Base-by-base conservation (phyloP, 1,140 invertebrate genomes). In the Cecropterus lyciades region DNA sequence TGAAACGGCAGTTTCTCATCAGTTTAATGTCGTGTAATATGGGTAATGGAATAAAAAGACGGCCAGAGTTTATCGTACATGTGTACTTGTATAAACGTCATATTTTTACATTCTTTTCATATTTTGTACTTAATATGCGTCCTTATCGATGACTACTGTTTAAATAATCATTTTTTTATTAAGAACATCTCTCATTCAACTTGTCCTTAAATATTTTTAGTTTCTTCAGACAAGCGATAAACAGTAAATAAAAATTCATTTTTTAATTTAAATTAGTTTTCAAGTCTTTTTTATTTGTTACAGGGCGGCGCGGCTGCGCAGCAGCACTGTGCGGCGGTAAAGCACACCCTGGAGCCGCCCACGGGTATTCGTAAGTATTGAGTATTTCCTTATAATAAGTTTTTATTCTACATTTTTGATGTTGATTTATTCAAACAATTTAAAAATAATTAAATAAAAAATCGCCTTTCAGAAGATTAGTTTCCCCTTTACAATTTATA, bases 291-390 rank as follows among this genome's bases (percentile, higher is more conserved):
- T n/a, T n/a, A n/a, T 48, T 40, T 17, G n/a, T 37, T n/a, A 37
- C 76, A 89, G 86, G 80, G 82, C 82, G 85, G 83, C 73, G 79
- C 78, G 86, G 83, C 80, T 69, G 80, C 80, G 77, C 75, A 77
- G 60, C 59, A 48, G 49, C 78, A 77, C 60, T 65, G 64, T 77
- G 71, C 69, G 71, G 81, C 67, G 76, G 76, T 77, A 75, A 64
- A 77, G 80, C 79, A 69, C 76, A 86, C 68, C 79, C 84, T 89
- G 86, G 86, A 86, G 84, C 78, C 86, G 70, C 70, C 70, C 71
- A 78, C 56, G 70, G 69, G 64, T 65, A 55, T 70, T 74, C 51
- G 80, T 83, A 63, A 75, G 80, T 79, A 60, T 14, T 11, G 6
- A 43, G 0, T 43, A 14, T 40, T 40, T 5, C 0, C 7, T 3